phyloP scores from a whole-genome alignment of 2,888 invertebrate species.

The Temnothorax unifasciatus region DNA sequence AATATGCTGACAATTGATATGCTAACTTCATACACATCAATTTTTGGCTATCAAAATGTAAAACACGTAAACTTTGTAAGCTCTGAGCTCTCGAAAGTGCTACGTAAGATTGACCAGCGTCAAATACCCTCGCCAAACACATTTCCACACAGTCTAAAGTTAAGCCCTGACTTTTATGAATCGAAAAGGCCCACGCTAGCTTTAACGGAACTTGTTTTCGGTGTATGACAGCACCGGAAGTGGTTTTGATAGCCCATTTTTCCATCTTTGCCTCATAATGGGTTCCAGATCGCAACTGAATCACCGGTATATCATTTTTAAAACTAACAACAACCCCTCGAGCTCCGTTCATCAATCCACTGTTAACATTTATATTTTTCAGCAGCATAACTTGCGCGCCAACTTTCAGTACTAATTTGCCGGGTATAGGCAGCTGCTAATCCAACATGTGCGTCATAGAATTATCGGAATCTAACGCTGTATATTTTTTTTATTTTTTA shows the following conservation, averaged over 20 bases:
- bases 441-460: constrained; percentile 91
- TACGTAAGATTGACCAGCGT: constrained; percentile 98
- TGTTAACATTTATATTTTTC: constrained; percentile 95
- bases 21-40: no score
- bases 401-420: constrained; percentile 89
- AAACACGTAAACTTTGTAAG: constrained; percentile 93
- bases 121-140: constrained; percentile 96
- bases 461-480: constrained; percentile 93
- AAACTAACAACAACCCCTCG: constrained; percentile 95
- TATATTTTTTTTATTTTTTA: constrained; percentile 86
- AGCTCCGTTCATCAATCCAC: constrained; percentile 97
- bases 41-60: constrained; percentile 95
- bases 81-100: constrained; percentile 97
- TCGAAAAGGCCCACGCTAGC: constrained; percentile 98
- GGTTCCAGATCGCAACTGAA: constrained; percentile 92
- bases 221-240: constrained; percentile 86
- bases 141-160: constrained; percentile 98
- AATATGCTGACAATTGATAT: no score
- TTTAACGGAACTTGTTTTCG: constrained; percentile 94
- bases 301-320: constrained; percentile 91
- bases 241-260: constrained; percentile 93
- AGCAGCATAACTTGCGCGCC: constrained; percentile 96
- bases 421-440: constrained; percentile 92
- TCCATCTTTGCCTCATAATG: constrained; percentile 92
- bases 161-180: constrained; percentile 98